phyloP scores from a whole-genome alignment of 2,888 invertebrate genomes.

The Parnassius apollo region DNA sequence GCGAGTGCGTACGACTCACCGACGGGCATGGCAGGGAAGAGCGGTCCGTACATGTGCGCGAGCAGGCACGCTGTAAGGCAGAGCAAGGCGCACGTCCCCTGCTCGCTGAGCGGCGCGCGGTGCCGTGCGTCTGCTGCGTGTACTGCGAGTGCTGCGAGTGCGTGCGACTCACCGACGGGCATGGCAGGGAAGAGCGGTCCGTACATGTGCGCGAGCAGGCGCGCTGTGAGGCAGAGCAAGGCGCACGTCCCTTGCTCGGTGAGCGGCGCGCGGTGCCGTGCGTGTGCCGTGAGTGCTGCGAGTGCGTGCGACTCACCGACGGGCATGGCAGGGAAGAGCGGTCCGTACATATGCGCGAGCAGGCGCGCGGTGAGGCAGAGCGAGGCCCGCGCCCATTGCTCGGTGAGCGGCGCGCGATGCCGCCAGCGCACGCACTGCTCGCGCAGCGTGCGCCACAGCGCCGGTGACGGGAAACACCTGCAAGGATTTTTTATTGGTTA shows the following conservation, averaged over 20 bases:
- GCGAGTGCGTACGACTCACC: too few relatives aligned
- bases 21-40: slow-evolving; percentile 64
- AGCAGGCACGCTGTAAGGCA: slow-evolving; percentile 92
- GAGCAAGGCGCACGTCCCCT: slow-evolving; percentile 96
- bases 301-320: slow-evolving; percentile 89
- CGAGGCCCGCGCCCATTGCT: slow-evolving; percentile 97
- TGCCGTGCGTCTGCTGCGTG: slow-evolving; percentile 84
- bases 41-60: slow-evolving; percentile 93
- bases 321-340: slow-evolving; percentile 89
- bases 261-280: slow-evolving; percentile 92
- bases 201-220: slow-evolving; percentile 92
- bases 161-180: too few relatives aligned
- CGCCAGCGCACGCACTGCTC: slow-evolving; percentile 97
- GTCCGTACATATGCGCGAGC: slow-evolving; percentile 93
- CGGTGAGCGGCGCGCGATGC: slow-evolving; percentile 94
- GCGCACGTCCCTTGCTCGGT: slow-evolving; percentile 97
- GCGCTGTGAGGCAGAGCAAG: slow-evolving; percentile 92
- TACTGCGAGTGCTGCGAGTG: slow-evolving; percentile 60
- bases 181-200: slow-evolving; percentile 84
- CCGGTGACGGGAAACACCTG: slow-evolving; percentile 95
- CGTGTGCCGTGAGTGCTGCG: slow-evolving; percentile 79
- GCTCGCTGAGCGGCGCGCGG: slow-evolving; percentile 94
- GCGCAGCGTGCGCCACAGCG: slow-evolving; percentile 96
- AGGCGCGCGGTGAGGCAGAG: slow-evolving; percentile 92
- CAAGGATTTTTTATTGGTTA: not conserved